Evolutionary conservation across 1,140 invertebrate genomes (phyloP), one percentile per base, ranked within the genome.

Genomic region (Contarinia nasturtii): DNA sequence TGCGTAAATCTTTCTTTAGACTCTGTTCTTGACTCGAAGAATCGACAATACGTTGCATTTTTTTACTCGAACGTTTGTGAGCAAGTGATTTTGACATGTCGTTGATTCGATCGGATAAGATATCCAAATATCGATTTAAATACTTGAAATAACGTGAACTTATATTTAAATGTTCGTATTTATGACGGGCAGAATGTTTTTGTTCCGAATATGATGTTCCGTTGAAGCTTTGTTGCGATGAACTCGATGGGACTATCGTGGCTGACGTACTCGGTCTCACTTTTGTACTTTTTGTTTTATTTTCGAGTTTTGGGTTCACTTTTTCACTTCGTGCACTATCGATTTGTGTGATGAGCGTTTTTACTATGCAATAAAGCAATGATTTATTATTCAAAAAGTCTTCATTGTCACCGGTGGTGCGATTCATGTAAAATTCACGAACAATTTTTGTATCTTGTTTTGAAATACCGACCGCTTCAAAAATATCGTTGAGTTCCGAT

Each of bases 401-500:
- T 7, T 40, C 5, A n/a, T 12, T 40, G 14, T 14, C 37, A n/a
- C n/a, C n/a, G n/a, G n/a, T n/a, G 14, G 14, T 7, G 4, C 14
- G 43, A 15, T 44, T 14, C 7, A 27, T 27, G 27, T 27, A 27
- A 10, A 27, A 27, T 27, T 27, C 27, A 10, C 27, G 27, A 27
- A 27, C 27, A 27, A 27, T 27, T 27, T 27, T 3, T 10, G 3
- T 10, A 27, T 27, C 10, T 27, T 27, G 27, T 10, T 27, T 27
- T 3, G 27, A 27, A 27, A 27, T 5, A 5, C 27, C 27, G 10
- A 27, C 50, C 34, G 53, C 47, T 27, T 52, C 21, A 7, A 43
- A 20, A 55, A 44, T 44, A 61, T 42, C 46, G 40, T 11, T 59
- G 42, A 7, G 59, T 4, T n/a, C 58, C 45, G 2, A 51, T 43